phyloP scores from a whole-genome alignment of 2,888 invertebrate genomes.

The Meteorus colon region DNA sequence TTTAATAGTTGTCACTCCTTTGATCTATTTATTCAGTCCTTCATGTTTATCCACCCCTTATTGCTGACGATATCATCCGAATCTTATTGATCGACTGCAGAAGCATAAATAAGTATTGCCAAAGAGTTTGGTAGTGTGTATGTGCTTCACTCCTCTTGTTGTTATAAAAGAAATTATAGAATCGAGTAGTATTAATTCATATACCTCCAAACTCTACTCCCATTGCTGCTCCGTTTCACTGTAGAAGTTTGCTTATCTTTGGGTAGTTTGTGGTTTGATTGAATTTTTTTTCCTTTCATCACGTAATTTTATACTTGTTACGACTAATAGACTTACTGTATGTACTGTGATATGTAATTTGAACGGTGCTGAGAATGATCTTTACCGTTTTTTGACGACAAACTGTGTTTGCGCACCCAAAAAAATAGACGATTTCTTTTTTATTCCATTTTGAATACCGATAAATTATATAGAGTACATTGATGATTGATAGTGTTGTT shows the following conservation, averaged over 20 bases:
- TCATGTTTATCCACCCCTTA: neutral
- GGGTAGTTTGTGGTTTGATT: constrained; percentile 23
- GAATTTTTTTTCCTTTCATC: constrained; percentile 19
- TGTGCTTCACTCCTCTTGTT: constrained; percentile 11
- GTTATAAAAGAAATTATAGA: neutral
- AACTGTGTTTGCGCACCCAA: constrained; percentile 35
- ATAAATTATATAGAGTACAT: neutral
- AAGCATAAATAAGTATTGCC: constrained; percentile 15
- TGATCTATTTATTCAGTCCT: constrained; percentile 14
- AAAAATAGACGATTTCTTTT: constrained; percentile 28
- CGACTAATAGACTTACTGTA: constrained; percentile 49
- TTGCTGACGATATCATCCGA: neutral
- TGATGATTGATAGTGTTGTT: constrained; percentile 4
- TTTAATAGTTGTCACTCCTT: neutral
- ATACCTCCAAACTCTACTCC: neutral
- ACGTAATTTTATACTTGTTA: constrained; percentile 38
- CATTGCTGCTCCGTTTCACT: neutral
- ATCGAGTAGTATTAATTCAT: constrained; percentile 26
- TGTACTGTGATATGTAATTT: constrained; percentile 53
- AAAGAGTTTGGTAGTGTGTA: constrained; percentile 31
- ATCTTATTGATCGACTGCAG: neutral
- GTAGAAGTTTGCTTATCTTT: constrained; percentile 18
- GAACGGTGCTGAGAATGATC: constrained; percentile 40
- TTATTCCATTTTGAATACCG: neutral
- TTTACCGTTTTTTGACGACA: constrained; percentile 9